These are phyloP conservation scores for Okapia johnstoni DNA, from an alignment of 2,113 vertebrate genomes.

Conservation along the genomic window DNA sequence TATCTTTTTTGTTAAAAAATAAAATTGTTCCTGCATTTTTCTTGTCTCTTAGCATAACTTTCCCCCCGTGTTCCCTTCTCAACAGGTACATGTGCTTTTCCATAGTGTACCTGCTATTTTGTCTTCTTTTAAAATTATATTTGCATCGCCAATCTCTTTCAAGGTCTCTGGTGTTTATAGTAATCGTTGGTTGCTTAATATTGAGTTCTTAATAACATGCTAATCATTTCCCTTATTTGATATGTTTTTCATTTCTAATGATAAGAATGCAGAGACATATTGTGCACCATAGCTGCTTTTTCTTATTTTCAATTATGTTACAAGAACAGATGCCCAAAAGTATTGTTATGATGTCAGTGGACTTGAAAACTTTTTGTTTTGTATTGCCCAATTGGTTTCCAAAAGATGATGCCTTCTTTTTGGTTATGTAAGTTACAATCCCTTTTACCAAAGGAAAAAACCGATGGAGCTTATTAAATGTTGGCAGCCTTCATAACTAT, in stretches of 20 bases:
- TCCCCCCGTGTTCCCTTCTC: not conserved
- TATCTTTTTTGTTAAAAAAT: not conserved
- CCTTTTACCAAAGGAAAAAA: not conserved
- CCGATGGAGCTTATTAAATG: not conserved
- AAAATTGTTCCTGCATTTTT: not conserved
- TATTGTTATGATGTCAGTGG: not conserved
- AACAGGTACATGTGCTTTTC: not conserved
- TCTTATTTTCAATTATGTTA: not conserved
- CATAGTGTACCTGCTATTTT: not conserved
- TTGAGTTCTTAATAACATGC: not conserved
- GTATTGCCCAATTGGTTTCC: not conserved
- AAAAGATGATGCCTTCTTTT: not conserved
- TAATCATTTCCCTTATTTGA: not conserved
- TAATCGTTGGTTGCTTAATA: not conserved
- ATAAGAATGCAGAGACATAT: not conserved
- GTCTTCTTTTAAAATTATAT: not conserved
- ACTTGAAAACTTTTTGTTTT: not conserved
- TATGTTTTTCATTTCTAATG: not conserved
- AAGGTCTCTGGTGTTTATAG: not conserved
- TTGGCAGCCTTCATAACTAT: not conserved
- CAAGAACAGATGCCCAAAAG: not conserved
- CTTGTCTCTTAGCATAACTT: not conserved
- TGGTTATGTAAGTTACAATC: not conserved
- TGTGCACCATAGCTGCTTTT: not conserved
- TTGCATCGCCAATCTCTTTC: constrained; percentile 6